These are phyloP conservation scores for Eurosta solidaginis DNA, from an alignment of 1,140 invertebrate genomes.

Conservation along the genomic window DNA sequence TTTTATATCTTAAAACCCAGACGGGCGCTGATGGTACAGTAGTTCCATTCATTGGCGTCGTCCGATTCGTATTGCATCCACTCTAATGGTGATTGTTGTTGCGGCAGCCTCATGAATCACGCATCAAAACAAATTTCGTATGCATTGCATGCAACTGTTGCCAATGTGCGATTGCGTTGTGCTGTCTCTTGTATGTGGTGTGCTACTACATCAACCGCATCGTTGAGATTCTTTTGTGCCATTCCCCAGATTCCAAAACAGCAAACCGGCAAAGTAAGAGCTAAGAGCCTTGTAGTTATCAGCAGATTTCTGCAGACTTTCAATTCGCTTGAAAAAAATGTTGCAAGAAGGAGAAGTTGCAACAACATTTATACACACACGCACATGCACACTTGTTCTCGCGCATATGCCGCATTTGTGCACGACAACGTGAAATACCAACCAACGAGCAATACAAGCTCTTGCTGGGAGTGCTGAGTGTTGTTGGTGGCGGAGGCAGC, in stretches of 20 bases:
- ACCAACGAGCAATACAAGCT: neutral
- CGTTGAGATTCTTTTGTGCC: constrained; percentile 8
- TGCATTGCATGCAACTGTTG: constrained; percentile 27
- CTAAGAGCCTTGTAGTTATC: neutral
- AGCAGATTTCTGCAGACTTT: neutral
- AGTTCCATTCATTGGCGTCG: constrained; percentile 13
- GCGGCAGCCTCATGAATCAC: neutral
- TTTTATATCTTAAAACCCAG: too few relatives aligned
- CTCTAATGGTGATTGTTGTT: neutral
- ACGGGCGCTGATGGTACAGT: neutral
- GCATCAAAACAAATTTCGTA: too few relatives aligned
- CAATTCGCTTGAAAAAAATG: constrained; percentile 1
- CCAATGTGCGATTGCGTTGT: constrained; percentile 13
- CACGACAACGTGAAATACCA: constrained; percentile 25
- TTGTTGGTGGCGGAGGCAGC: neutral
- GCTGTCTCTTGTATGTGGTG: neutral
- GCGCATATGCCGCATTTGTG: neutral
- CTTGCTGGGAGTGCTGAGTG: neutral
- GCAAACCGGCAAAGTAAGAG: too few relatives aligned
- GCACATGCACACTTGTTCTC: neutral
- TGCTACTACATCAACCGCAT: neutral
- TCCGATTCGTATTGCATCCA: neutral
- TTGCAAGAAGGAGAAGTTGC: neutral
- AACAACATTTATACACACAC: neutral
- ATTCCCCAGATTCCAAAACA: constrained; percentile 16